Evolutionary conservation across 2,113 vertebrate species (phyloP), one percentile per base, ranked within the genome.

Genomic region (Sigmodon hispidus): DNA sequence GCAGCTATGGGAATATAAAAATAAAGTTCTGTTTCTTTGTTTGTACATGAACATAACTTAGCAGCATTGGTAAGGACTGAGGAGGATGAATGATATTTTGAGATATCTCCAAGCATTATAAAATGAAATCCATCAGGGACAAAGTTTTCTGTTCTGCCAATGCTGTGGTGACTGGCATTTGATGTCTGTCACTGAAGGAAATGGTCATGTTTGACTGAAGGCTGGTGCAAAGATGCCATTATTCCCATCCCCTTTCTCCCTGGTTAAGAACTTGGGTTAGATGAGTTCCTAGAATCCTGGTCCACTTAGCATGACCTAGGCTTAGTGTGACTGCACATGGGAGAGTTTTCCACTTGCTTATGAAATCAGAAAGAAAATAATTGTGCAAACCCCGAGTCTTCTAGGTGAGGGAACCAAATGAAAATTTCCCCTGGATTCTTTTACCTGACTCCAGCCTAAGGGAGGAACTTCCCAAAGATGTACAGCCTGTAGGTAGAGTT

Each of bases 311-410:
- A 50, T 43, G 22, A 48, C 43, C 12, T 1, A 70, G 52, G 16
- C 87, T 79, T 29, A 52, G 85, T 1, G 34, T 1, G 34, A 36
- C 31, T 22, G 5, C 21, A 48, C 15, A 0, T 1, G 8, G 50
- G 48, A 45, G 19, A 13, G n/a, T 11, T 90, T 83, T 34, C 36
- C 63, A 11, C 12, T 95, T 36, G 19, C 63, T 55, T 57, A 13
- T n/a, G 45, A 69, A 94, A 79, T 69, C 43, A 83, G 85, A 84
- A 75, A 40, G 69, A 77, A 85, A 90, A 55, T 19, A 86, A 89
- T 13, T 10, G 48, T 87, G 10, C 12, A 50, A 40, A 73, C 45
- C 4, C 13, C 3, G 3, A 69, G 4, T 80, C 16, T 84, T 80
- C n/a, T 24, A 89, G 48, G 63, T 69, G 63, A 87, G 79, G 52